Evolutionary conservation across 1,140 invertebrate genomes (phyloP).

Genomic region (Drosophila navojoa): DNA sequence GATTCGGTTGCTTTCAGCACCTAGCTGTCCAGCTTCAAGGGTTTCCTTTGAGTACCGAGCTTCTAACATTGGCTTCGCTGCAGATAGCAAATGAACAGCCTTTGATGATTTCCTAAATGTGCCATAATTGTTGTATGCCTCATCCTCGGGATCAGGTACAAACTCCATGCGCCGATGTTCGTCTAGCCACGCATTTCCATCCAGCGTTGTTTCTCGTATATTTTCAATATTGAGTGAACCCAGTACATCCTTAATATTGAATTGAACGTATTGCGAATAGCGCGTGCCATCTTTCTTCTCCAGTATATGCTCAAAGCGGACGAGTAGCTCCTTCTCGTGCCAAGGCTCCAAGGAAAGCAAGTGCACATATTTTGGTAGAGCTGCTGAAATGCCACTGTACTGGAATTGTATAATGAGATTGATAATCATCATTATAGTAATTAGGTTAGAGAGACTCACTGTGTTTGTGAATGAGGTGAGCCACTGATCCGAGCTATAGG

Average conservation of each 20-base stretch:
- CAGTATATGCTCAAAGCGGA: conserved; percentile 95
- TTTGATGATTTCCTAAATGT: conserved; percentile 30
- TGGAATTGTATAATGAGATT: conserved; percentile 9
- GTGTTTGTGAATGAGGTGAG: conserved; percentile 55
- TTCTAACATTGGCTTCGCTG: conserved; percentile 32
- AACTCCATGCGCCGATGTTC: conserved; percentile 75
- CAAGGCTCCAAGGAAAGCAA: conserved; percentile 95
- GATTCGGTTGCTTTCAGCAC: conserved; percentile 69
- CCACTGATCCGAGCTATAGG: conserved; percentile 61
- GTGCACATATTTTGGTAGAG: conserved; percentile 91
- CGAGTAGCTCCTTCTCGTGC: conserved; percentile 88
- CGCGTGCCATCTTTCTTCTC: conserved; percentile 84
- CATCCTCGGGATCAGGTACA: conserved; percentile 53
- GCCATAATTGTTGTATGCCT: conserved; percentile 46
- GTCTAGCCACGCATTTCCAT: conserved; percentile 74
- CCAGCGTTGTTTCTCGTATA: conserved; percentile 76
- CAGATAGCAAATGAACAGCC: conserved; percentile 46
- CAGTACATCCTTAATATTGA: conserved; percentile 85
- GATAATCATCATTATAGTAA: conserved; percentile 2
- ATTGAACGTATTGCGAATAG: conserved; percentile 85
- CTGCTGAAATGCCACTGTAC: conserved; percentile 84
- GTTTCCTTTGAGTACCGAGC: conserved; percentile 49
- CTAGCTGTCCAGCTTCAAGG: conserved; percentile 42
- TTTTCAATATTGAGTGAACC: conserved; percentile 54
- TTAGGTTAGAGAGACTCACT: conserved; percentile 40